Evolutionary conservation across 2,797 vertebrate genomes (phyloP), one percentile per base, ranked within the genome.

Genomic region (Zenarchopterus dispar): DNA sequence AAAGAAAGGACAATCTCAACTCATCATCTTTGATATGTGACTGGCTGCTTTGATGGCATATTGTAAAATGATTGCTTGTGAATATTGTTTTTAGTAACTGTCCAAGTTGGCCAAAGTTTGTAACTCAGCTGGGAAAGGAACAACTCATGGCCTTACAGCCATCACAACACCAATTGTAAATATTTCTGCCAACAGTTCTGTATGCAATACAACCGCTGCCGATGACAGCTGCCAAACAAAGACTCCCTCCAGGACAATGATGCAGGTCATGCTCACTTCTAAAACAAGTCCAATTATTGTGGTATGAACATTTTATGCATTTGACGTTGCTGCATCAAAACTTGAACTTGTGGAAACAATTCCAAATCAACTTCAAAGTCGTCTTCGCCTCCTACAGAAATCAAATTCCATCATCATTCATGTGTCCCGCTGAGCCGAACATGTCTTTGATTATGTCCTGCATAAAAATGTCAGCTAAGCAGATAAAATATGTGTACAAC

Each of bases 91-190:
- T 77, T 54, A 28, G 44, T 28, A 72, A 54, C 28, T 58, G 50
- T 75, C 24, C 33, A 56, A 47, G 45, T 21, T 43, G 54, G 43
- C 50, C 51, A 53, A 64, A 10, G 57, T 82, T 78, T 85, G 79
- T 5, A 19, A 72, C 44, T 48, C 55, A 48, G 45, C 70, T 51
- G 50, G 44, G 54, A 56, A 48, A 18, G 18, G 56, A 86, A 71
- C 70, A 62, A 80, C 73, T 68, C 62, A 18, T 56, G 41, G 26
- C 68, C 84, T 76, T 75, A 80, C 61, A 63, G 62, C 51, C 22
- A 48, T 70, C 60, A 46, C 63, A 55, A 80, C 56, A 58, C 57
- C 55, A 43, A 75, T 73, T 75, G 77, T 82, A 75, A 81, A 82
- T 63, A 72, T 28, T 31, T 31, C 31, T 66, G 57, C 50, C 77